Percentiles rank a stretch among this genome's conserved stretches.
These are phyloP conservation scores for Gadus chalcogrammus DNA, from an alignment of 2,113 vertebrate genomes.

Conservation along the genomic window DNA sequence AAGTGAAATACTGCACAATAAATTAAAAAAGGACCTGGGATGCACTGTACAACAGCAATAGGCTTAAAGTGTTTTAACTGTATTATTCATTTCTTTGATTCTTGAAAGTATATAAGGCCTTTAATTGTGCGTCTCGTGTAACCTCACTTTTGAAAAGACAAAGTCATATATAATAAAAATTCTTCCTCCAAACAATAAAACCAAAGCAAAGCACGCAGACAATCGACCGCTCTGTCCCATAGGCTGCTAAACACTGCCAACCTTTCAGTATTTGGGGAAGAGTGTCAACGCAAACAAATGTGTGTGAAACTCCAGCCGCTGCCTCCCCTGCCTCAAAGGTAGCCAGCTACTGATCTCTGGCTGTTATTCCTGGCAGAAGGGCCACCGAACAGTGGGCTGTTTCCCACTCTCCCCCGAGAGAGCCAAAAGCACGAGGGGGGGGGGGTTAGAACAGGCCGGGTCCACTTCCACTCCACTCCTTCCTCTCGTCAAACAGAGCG, in stretches of 20 bases:
- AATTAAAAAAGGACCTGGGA: too few species aligned
- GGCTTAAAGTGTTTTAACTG: not conserved
- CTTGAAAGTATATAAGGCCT: too few species aligned
- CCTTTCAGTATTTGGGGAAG: slow-evolving; percentile 26
- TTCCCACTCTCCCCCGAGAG: slow-evolving; percentile 34
- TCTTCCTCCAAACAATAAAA: not conserved
- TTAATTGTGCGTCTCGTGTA: too few species aligned
- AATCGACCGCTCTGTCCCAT: not conserved
- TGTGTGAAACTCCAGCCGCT: slow-evolving; percentile 32
- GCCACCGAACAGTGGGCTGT: slow-evolving; percentile 36
- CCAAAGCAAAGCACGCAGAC: not conserved
- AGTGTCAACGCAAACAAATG: slow-evolving; percentile 35
- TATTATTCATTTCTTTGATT: too few species aligned
- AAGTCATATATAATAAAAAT: too few species aligned
- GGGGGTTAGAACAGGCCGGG: slow-evolving; percentile 30
- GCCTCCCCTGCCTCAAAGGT: slow-evolving; percentile 38
- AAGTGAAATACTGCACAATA: too few species aligned
- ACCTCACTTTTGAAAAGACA: too few species aligned
- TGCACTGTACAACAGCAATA: not conserved
- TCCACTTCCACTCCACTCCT: slow-evolving; percentile 37
- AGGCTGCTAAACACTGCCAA: slow-evolving; percentile 32
- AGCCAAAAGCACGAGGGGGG: slow-evolving; percentile 15
- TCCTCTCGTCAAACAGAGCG: slow-evolving; percentile 48
- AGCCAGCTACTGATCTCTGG: slow-evolving; percentile 26
- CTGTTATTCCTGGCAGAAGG: slow-evolving; percentile 57